Evolutionary conservation across 2,888 invertebrate species (phyloP).

Genomic region (Diogma glabrata): DNA sequence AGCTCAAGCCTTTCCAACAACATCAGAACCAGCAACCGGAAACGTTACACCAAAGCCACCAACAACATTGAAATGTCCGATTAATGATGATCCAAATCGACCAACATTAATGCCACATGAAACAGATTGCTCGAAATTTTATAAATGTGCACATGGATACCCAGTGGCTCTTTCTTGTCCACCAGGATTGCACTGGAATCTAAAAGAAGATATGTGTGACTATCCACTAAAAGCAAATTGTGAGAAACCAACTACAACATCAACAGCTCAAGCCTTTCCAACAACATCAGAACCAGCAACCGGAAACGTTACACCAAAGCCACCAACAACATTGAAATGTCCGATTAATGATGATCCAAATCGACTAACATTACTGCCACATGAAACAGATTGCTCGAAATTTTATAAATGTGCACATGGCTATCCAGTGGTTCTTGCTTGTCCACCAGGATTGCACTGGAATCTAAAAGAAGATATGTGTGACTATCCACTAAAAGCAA

Average conservation of each 20-base stretch:
- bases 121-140: not conserved
- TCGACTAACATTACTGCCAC: not conserved
- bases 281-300: not conserved
- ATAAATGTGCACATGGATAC: not conserved
- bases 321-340: not conserved
- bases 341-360: not conserved
- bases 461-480: not conserved
- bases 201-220: not conserved
- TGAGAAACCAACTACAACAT: not conserved
- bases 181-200: not conserved
- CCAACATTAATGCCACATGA: not conserved
- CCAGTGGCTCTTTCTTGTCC: not conserved
- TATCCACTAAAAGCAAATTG: conserved; percentile 2
- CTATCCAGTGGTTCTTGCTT: not conserved
- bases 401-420: conserved; percentile 12
- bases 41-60: not conserved
- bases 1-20: too few species aligned
- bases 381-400: conserved; percentile 7
- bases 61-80: not conserved
- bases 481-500: not conserved
- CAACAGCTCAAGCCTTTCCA: too few species aligned
- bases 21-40: not conserved
- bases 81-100: not conserved
- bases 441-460: conserved; percentile 1
- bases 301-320: not conserved